Base-by-base conservation (phyloP, 2,888 invertebrate species). In the Pegoplata infirma region DNA sequence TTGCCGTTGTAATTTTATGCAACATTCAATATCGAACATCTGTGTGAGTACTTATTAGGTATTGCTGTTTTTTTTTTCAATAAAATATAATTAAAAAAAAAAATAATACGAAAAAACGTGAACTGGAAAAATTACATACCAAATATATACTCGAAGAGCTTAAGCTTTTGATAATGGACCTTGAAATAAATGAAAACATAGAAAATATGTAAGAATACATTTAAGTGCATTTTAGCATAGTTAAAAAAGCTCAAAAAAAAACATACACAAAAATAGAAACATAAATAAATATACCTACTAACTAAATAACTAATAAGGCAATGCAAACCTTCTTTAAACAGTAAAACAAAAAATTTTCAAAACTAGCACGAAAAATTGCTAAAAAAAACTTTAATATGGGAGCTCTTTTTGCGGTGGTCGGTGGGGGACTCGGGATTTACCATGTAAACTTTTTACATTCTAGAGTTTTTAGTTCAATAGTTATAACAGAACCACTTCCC, bases 131-230 rank as follows among this genome's bases (percentile, higher is more conserved):
- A 17, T 28, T 12, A 28, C 47, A 66, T 32, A 53, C 66, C 17
- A 76, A 67, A 59, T 51, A 46, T 40, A 8, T 8, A 32, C 2
- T 7, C 6, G 8, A 32, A 47, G 8, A 58, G 71, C 16, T 49
- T 72, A 67, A 71, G 71, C 66, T 67, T 61, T 67, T 72, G 71
- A 75, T 79, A 75, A 79, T 79, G 79, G 75, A 79, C 79, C 79
- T 79, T 79, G 79, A 79, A 79, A 79, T 44, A 36, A 61, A 79
- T 59, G 79, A 79, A 79, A 72, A 79, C 79, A 75, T 79, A 79
- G 71, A 79, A 79, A 79, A 63, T 61, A n/a, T n/a, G n/a, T n/a
- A 67, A 53, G 79, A 79, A 79, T 17, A 63, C 79, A 72, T 67
- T 72, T 58, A 79, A 79, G 79, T 79, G 79, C 79, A 79, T 55